These are phyloP conservation scores for Chrysomallon squamiferum DNA, from an alignment of 1,140 invertebrate species.

Conservation along the genomic window DNA sequence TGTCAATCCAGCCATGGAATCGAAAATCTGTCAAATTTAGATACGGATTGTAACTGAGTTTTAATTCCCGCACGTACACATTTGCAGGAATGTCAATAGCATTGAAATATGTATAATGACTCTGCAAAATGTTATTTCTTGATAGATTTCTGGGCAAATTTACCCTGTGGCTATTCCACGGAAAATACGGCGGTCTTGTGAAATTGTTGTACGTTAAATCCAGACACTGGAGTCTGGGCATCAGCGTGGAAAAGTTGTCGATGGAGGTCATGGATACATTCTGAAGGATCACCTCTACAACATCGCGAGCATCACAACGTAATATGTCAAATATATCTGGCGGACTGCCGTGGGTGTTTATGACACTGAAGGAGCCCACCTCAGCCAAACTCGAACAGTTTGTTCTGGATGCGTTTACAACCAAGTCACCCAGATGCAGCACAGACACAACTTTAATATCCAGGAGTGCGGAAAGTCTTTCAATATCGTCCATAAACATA, in stretches of 20 bases:
- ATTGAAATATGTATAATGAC: slow-evolving; percentile 23
- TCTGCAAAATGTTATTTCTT: slow-evolving; percentile 20
- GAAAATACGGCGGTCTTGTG: slow-evolving; percentile 26
- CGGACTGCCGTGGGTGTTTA: too few species aligned
- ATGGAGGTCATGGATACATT: too few species aligned
- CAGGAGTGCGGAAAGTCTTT: too few species aligned
- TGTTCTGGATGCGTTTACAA: too few species aligned
- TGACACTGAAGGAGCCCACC: too few species aligned
- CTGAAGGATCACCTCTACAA: too few species aligned
- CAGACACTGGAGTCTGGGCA: slow-evolving; percentile 38
- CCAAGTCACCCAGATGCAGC: too few species aligned
- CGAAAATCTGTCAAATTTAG: slow-evolving; percentile 20
- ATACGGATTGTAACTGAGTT: slow-evolving; percentile 31
- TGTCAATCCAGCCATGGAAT: slow-evolving; percentile 32
- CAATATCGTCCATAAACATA: too few species aligned
- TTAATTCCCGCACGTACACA: slow-evolving; percentile 20
- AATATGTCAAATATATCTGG: too few species aligned
- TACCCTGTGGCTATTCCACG: slow-evolving; percentile 19
- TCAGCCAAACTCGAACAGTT: too few species aligned
- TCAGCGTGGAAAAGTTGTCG: background rate
- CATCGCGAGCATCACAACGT: too few species aligned
- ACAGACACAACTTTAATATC: too few species aligned
- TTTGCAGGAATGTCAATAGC: slow-evolving; percentile 23
- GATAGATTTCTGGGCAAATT: slow-evolving; percentile 25
- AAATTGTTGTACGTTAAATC: slow-evolving; percentile 33